phyloP scores from a whole-genome alignment of 1,140 invertebrate species.

The Habropoda laboriosa region DNA sequence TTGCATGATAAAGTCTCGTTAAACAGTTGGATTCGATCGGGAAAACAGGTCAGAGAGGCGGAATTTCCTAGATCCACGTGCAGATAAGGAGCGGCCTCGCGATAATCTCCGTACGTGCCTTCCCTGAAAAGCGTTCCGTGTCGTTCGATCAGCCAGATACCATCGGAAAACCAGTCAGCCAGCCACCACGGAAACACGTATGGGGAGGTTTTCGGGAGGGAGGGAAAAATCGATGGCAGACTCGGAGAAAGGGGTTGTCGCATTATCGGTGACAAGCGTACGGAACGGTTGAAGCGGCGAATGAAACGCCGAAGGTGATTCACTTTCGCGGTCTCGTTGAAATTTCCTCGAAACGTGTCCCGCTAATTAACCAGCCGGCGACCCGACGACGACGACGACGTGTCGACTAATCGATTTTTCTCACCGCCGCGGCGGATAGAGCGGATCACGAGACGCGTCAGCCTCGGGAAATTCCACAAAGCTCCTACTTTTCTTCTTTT shows the following conservation, averaged over 20 bases:
- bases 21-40: background rate
- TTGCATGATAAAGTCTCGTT: background rate
- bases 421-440: background rate
- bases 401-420: conserved; percentile 1
- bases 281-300: background rate
- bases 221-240: background rate
- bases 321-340: background rate
- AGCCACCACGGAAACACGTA: background rate
- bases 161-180: background rate
- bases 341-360: conserved; percentile 26
- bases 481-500: no score
- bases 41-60: background rate
- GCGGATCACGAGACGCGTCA: background rate
- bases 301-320: background rate
- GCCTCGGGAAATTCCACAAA: background rate
- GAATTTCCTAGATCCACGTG: conserved; percentile 18
- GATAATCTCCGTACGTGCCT: conserved; percentile 1
- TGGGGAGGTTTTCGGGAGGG: no score
- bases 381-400: conserved; percentile 20
- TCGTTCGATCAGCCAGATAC: background rate
- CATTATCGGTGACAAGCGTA: no score
- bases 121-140: background rate
- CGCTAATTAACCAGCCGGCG: conserved; percentile 60
- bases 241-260: no score
- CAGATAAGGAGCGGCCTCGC: conserved; percentile 1